These are phyloP conservation scores for Ptychadena robeensis DNA, from an alignment of 2,797 vertebrate species.

Conservation along the genomic window DNA sequence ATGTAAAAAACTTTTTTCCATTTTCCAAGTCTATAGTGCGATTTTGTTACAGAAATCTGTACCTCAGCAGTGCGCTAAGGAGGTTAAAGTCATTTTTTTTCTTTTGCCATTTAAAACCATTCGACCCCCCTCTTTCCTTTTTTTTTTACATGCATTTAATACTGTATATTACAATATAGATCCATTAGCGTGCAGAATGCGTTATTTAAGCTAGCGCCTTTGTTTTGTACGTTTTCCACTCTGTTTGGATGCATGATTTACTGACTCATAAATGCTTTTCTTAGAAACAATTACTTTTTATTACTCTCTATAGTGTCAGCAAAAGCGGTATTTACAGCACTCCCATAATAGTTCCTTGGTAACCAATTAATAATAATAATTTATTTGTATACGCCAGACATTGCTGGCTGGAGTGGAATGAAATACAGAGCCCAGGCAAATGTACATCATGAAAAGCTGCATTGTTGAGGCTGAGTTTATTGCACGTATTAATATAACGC, in stretches of 20 bases:
- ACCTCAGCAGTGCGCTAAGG: too few species aligned
- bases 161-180: neutral
- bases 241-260: conserved; percentile 53
- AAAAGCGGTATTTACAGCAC: conserved; percentile 58
- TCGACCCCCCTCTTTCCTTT: too few species aligned
- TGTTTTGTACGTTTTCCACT: neutral
- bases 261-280: conserved; percentile 54
- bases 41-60: too few species aligned
- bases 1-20: too few species aligned
- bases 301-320: conserved; percentile 53
- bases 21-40: too few species aligned
- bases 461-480: conserved; percentile 39
- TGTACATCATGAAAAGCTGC: conserved; percentile 30
- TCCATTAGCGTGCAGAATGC: neutral
- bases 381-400: conserved; percentile 45
- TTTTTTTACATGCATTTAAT: too few species aligned
- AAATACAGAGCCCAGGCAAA: conserved; percentile 23
- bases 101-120: too few species aligned
- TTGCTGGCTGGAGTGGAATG: conserved; percentile 5
- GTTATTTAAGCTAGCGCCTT: conserved; percentile 3
- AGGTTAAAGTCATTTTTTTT: too few species aligned
- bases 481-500: conserved; percentile 43
- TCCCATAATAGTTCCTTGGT: conserved; percentile 52
- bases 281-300: conserved; percentile 61
- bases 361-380: conserved; percentile 60